Evolutionary conservation across 2,888 invertebrate species (phyloP), one percentile per base, ranked within the genome.

Genomic region (Ecliptopera silaceata): DNA sequence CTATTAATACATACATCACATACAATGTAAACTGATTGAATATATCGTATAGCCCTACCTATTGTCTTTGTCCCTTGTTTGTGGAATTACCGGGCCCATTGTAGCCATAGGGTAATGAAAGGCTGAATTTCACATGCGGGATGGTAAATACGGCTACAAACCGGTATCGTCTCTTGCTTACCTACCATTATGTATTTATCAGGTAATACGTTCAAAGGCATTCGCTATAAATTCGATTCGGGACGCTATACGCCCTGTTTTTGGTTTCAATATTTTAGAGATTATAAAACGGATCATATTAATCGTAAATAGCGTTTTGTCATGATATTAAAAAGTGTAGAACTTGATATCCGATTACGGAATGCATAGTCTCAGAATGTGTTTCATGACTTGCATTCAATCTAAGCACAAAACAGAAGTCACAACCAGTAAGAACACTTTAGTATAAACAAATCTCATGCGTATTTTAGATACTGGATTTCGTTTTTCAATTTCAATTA

Each of bases 121-220:
- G 61, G 68, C 61, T 72, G 66, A 72, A 74, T 75, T 66, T 72
- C 72, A 66, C 65, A 77, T 77, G 71, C 72, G 72, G 76, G 75
- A 49, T 29, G 50, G 70, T 64, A 72, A 74, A 72, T 60, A 75
- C 53, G 18, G 55, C 47, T 56, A 38, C 59, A 56, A 51, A 50
- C 62, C 59, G 41, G 56, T 67, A 57, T 58, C 61, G 66, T 56
- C 57, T 63, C 57, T 63, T 67, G 55, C 61, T 55, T 61, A 54
- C 59, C 34, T 22, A 45, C 56, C 53, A 55, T 61, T 56, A 58
- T 50, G 52, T 58, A 58, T 64, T 51, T 61, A 61, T 51, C 61
- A 56, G 47, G 45, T 15, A 20, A 44, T 44, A 39, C 34, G 5
- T 39, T 49, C 53, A 53, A 59, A 50, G 42, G 46, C 31, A 22